Evolutionary conservation across 2,888 invertebrate species (phyloP).

Genomic region (Julus scandinavius): DNA sequence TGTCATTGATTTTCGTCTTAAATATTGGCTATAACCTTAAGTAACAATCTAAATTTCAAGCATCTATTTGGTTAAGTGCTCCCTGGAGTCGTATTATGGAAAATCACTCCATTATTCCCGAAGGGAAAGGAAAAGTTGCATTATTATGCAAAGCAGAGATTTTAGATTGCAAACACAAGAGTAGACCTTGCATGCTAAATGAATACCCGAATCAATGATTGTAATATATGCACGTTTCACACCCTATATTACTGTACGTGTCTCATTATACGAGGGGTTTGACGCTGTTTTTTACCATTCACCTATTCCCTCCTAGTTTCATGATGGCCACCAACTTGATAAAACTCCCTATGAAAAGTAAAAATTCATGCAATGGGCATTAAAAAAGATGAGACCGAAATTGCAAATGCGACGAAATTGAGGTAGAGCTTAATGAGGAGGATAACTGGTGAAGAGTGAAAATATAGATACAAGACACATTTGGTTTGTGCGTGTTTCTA

Average conservation of each 20-base stretch:
- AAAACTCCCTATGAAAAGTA: neutral
- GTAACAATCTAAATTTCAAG: slow-evolving; percentile 45
- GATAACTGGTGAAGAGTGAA: neutral
- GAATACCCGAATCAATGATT: slow-evolving; percentile 43
- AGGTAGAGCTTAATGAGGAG: neutral
- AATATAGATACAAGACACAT: neutral
- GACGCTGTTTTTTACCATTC: neutral
- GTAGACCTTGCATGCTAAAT: slow-evolving; percentile 31
- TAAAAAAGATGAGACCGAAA: slow-evolving; percentile 16
- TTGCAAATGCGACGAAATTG: neutral
- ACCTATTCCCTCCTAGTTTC: neutral
- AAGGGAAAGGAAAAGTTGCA: slow-evolving; percentile 37
- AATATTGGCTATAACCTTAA: slow-evolving; percentile 45
- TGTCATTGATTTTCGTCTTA: slow-evolving; percentile 43
- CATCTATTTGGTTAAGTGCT: slow-evolving; percentile 46
- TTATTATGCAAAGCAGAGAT: slow-evolving; percentile 46
- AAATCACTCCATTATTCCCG: slow-evolving; percentile 45
- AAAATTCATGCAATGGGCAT: slow-evolving; percentile 2
- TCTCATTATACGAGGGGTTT: slow-evolving; percentile 8
- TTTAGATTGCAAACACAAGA: slow-evolving; percentile 37
- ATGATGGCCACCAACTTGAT: slow-evolving; percentile 7
- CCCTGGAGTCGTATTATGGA: slow-evolving; percentile 35
- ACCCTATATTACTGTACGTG: slow-evolving; percentile 44
- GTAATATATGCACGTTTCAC: slow-evolving; percentile 45
- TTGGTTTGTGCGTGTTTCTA: neutral